Base-by-base conservation (phyloP, 2,888 invertebrate genomes). In the Meliscaeva auricollis region DNA sequence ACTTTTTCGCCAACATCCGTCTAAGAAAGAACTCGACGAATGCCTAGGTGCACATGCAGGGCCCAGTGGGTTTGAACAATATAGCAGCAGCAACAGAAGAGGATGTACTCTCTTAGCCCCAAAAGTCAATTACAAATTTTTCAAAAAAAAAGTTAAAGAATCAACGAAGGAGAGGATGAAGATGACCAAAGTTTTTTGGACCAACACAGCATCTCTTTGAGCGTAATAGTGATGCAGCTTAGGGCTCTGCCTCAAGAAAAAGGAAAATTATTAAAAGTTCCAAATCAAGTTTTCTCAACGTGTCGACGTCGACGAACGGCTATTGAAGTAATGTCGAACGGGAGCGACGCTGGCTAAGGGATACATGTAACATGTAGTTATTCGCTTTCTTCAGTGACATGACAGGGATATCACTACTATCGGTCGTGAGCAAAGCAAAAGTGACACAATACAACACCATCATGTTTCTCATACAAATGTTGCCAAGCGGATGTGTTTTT, bases 1-100 rank as follows among this genome's bases (percentile, higher is more conserved):
- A 85, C 76, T 85, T 85, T 77, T 81, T 62, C 76, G 69, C 76
- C 85, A n/a, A n/a, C n/a, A n/a, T n/a, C n/a, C n/a, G n/a, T n/a
- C n/a, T n/a, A 73, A 75, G 58, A 79, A 75, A 79, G 66, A 66
- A 70, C 66, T 58, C 46, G 46, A 54, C 32, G 56, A 58, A 70
- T 84, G 70, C 75, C 70, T 80, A 80, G 84, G 60, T 84, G 75
- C 64, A 58, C 66, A 64, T 84, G 58, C n/a, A 79, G 62, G 48
- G 44, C 83, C 80, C 74, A 76, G 20, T 69, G 80, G 84, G 69
- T 64, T 80, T 20, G 7, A 9, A 17, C 8, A 17, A 17, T 8
- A 72, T 58, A 70, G 13, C 79, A 75, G 50, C 79, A 69, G 75
- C 32, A 44, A 44, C 22, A 26, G 62, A n/a, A 44, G 44, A 62